Evolutionary conservation across 2,797 vertebrate genomes (phyloP).

Genomic region (Artibeus jamaicensis): DNA sequence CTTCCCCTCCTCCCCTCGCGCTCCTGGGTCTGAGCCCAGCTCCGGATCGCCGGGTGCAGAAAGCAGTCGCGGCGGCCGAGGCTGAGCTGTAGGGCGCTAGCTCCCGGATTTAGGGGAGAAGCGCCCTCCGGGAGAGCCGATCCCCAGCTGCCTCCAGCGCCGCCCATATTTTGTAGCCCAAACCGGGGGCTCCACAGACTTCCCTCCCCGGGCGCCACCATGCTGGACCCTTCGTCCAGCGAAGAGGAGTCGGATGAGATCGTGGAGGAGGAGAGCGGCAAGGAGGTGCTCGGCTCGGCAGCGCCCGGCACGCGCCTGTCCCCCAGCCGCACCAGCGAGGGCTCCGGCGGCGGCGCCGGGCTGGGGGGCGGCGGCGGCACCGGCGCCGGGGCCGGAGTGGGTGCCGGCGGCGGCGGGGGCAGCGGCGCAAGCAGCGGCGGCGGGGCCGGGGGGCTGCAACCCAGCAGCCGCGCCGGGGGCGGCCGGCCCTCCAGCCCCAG

Average conservation of each 20-base stretch:
- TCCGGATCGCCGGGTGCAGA: neutral
- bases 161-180: conserved; percentile 24
- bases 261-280: conserved; percentile 89
- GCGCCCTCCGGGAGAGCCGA: conserved; percentile 42
- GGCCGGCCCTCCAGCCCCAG: conserved; percentile 93
- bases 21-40: conserved; percentile 59
- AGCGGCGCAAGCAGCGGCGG: conserved; percentile 85
- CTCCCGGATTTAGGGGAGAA: conserved; percentile 32
- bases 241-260: conserved; percentile 96
- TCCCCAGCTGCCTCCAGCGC: conserved; percentile 53
- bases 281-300: conserved; percentile 89
- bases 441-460: conserved; percentile 87
- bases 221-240: conserved; percentile 98
- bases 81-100: conserved; percentile 37
- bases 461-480: conserved; percentile 88
- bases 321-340: conserved; percentile 89
- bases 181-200: conserved; percentile 22
- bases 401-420: conserved; percentile 86
- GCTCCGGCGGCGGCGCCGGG: conserved; percentile 86
- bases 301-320: conserved; percentile 86
- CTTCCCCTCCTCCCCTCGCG: conserved; percentile 51
- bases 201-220: conserved; percentile 75
- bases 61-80: conserved; percentile 54
- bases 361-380: conserved; percentile 77
- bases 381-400: conserved; percentile 85